phyloP scores from a whole-genome alignment of 2,113 vertebrate species.

The Dipodomys spectabilis region DNA sequence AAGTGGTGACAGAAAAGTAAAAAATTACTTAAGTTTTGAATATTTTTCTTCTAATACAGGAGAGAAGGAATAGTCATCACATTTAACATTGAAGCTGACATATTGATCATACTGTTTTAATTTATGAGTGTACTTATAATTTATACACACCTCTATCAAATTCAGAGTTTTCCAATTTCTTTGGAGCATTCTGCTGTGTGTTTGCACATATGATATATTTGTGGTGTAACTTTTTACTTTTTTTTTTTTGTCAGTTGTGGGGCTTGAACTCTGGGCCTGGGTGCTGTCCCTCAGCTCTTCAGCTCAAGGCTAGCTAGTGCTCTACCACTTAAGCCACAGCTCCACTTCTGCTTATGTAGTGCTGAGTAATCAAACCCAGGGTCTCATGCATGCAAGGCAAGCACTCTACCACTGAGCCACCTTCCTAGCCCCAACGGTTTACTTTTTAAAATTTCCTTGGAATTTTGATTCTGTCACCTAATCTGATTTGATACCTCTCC shows the following conservation, averaged over 20 bases:
- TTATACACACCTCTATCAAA: background rate
- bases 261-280: no score
- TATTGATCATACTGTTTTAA: background rate
- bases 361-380: no score
- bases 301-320: no score
- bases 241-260: background rate
- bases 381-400: no score
- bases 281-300: no score
- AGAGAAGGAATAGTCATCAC: background rate
- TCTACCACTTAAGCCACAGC: no score
- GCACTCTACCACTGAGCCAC: no score
- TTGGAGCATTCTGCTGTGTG: background rate
- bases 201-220: background rate
- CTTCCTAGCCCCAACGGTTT: background rate
- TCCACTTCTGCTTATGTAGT: no score
- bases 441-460: background rate
- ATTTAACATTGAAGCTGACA: background rate
- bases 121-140: background rate
- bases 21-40: background rate
- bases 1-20: background rate
- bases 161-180: background rate
- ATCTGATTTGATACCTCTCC: background rate
- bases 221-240: background rate
- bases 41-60: background rate
- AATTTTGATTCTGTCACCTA: background rate